Evolutionary conservation across 1,140 invertebrate species (phyloP).

Genomic region (Drosophila albomicans): DNA sequence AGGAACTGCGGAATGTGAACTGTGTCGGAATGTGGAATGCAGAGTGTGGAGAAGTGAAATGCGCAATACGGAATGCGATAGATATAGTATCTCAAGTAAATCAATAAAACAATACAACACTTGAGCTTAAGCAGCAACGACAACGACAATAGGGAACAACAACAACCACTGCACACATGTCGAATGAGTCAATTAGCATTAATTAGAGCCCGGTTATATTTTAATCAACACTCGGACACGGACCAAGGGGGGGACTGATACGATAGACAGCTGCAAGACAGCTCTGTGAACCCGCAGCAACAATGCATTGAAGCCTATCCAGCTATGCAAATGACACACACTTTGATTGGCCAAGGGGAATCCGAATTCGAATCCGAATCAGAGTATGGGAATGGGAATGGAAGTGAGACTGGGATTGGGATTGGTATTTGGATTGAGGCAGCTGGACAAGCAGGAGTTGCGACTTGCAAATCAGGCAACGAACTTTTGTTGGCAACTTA

Average conservation of each 20-base stretch:
- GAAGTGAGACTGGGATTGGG: too few species aligned
- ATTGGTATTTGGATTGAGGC: background rate
- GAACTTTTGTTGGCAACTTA: conserved; percentile 68
- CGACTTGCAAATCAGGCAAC: conserved; percentile 67
- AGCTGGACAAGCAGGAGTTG: conserved; percentile 31
- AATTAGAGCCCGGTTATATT: conserved; percentile 72
- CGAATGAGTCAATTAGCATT: conserved; percentile 74
- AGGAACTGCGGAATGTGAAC: background rate
- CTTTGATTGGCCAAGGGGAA: conserved; percentile 20
- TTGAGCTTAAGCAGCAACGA: background rate
- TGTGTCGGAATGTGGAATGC: background rate
- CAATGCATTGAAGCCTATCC: background rate
- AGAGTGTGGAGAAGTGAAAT: background rate
- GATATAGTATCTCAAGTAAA: background rate
- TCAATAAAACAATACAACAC: conserved; percentile 15
- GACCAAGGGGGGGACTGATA: too few species aligned
- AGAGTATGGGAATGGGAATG: background rate
- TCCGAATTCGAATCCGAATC: background rate
- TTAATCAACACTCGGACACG: conserved; percentile 65
- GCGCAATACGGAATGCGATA: background rate
- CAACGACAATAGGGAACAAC: background rate
- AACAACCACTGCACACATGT: conserved; percentile 41
- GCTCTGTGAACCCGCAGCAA: background rate
- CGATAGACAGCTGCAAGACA: too few species aligned
- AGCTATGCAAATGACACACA: conserved; percentile 29